Conservation (phyloP, 2,113 vertebrate species). For the Oncorhynchus kisutch region DNA sequence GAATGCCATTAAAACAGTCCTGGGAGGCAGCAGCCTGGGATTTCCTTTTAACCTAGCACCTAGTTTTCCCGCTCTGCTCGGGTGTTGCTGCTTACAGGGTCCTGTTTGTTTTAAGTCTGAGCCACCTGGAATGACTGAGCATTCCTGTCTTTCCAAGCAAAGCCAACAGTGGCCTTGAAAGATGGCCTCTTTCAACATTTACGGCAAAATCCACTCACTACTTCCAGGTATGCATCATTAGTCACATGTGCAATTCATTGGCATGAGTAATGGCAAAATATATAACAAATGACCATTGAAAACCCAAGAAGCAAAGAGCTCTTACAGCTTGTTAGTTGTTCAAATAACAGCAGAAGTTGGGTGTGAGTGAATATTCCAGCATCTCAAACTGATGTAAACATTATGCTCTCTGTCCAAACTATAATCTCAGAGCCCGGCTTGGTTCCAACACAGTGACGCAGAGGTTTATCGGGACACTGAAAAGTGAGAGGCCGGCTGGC, state of each 20-base stretch:
- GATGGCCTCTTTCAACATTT: not conserved
- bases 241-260: constrained; percentile 14
- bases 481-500: constrained; percentile 60
- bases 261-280: constrained; percentile 27
- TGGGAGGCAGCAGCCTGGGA: constrained; percentile 11
- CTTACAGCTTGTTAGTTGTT: not conserved
- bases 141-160: constrained; percentile 22
- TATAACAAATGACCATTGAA: not conserved
- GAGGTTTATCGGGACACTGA: constrained; percentile 61
- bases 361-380: not conserved
- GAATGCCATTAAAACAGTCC: constrained; percentile 45
- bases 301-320: not conserved
- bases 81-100: not conserved
- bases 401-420: constrained; percentile 24
- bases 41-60: too few relatives aligned
- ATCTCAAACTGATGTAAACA: too few relatives aligned
- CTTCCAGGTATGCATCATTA: constrained; percentile 33
- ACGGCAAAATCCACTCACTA: constrained; percentile 14
- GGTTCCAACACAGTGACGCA: constrained; percentile 61
- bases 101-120: constrained; percentile 26
- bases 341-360: not conserved
- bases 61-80: not conserved
- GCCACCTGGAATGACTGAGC: constrained; percentile 6
- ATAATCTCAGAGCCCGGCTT: constrained; percentile 58
- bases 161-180: constrained; percentile 12